Evolutionary conservation across 2,113 vertebrate genomes (phyloP).

Genomic region (Emberiza fucata): DNA sequence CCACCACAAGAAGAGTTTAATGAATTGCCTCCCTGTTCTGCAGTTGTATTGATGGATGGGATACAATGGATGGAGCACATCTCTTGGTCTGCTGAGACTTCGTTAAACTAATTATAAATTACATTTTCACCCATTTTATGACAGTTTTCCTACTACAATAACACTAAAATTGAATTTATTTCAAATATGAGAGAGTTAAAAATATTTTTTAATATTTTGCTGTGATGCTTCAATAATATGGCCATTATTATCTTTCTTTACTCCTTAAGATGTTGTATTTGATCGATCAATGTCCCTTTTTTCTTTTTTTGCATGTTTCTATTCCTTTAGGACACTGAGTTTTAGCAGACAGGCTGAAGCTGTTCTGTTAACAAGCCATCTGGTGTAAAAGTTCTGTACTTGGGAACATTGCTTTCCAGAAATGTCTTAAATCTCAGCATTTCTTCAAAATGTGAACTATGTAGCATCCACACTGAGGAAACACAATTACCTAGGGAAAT

Average conservation of each 20-base stretch:
- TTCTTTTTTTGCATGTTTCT: background rate
- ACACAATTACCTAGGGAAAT: background rate
- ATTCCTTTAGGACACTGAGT: background rate
- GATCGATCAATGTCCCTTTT: background rate
- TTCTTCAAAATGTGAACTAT: background rate
- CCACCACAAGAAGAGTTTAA: background rate
- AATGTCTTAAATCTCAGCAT: background rate
- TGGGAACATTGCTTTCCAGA: background rate
- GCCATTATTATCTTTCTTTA: background rate
- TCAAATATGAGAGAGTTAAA: background rate
- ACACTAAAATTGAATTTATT: background rate
- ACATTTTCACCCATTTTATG: background rate
- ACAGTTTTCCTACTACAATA: background rate
- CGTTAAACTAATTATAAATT: background rate
- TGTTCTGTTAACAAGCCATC: background rate
- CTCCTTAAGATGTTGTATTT: background rate
- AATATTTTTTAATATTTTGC: background rate
- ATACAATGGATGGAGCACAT: background rate
- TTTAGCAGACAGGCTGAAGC: background rate
- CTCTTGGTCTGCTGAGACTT: background rate
- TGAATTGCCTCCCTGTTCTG: background rate
- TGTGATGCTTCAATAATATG: background rate
- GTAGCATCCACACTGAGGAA: background rate
- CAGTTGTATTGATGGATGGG: background rate
- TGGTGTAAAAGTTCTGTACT: background rate